Conservation (phyloP, 2,888 invertebrate species). For the Saturnia pavonia region DNA sequence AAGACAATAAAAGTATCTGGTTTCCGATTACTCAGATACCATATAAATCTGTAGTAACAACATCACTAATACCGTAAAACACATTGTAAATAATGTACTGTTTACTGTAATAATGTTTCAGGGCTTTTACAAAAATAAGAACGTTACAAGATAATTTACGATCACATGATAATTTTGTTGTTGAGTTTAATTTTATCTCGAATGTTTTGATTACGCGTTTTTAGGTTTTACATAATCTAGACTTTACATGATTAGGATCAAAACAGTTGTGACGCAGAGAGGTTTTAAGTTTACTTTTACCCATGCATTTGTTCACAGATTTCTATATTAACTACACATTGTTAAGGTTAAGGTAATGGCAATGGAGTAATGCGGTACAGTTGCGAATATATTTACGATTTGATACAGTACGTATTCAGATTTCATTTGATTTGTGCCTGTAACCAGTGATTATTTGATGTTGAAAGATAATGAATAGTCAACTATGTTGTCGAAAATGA, state of each 20-base stretch:
- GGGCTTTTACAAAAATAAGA: conserved; percentile 5
- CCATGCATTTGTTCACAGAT: no score
- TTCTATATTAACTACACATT: no score
- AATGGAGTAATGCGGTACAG: no score
- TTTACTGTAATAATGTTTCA: conserved; percentile 3
- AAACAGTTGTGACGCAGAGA: not conserved
- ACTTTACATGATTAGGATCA: not conserved
- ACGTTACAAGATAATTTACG: conserved; percentile 10
- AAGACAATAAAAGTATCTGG: not conserved
- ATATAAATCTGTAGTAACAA: not conserved
- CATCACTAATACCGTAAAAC: not conserved
- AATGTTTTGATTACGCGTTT: not conserved
- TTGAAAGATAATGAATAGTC: no score
- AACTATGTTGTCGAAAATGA: no score
- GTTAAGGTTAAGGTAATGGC: no score
- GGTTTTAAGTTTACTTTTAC: no score
- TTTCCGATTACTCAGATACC: not conserved
- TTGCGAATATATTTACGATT: no score
- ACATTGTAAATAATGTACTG: conserved; percentile 1
- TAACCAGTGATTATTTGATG: no score
- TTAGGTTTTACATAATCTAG: not conserved
- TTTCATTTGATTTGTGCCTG: no score
- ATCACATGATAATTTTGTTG: not conserved
- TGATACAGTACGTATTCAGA: no score
- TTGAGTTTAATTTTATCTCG: not conserved